Evolutionary conservation across 2,113 vertebrate species (phyloP).

Genomic region (Engraulis encrasicolus): DNA sequence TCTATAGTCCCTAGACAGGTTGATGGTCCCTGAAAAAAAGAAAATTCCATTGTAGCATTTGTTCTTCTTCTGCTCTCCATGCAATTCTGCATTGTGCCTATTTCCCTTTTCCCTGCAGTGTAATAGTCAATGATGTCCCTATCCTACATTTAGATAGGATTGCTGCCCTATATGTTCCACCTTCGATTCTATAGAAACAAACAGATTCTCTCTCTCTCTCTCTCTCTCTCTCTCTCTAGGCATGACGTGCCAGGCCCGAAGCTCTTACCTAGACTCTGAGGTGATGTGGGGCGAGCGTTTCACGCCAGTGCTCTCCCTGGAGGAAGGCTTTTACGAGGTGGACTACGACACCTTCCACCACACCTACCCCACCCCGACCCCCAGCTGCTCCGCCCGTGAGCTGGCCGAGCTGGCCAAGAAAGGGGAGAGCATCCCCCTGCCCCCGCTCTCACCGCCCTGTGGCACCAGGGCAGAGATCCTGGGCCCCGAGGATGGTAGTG

Average conservation of each 20-base stretch:
- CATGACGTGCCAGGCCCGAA: slow-evolving; percentile 85
- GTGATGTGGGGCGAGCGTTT: slow-evolving; percentile 85
- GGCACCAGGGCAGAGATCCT: not conserved
- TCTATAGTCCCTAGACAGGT: no score
- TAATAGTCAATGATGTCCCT: no score
- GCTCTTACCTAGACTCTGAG: slow-evolving; percentile 83
- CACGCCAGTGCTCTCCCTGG: slow-evolving; percentile 80
- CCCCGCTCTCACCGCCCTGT: slow-evolving; percentile 42
- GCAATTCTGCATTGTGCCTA: no score
- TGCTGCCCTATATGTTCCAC: no score
- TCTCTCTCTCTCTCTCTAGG: slow-evolving; percentile 59
- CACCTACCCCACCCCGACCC: slow-evolving; percentile 83
- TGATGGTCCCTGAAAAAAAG: no score
- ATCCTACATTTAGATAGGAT: no score
- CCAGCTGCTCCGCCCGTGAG: slow-evolving; percentile 78
- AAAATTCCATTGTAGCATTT: no score
- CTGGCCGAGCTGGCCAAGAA: slow-evolving; percentile 68
- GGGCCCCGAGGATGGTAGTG: not conserved
- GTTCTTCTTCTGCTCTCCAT: no score
- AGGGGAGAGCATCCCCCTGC: slow-evolving; percentile 54
- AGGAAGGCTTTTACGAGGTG: slow-evolving; percentile 84
- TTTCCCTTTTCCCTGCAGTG: no score
- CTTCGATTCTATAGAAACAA: no score
- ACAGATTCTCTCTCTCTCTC: not conserved
- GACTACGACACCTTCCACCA: slow-evolving; percentile 85